Evolutionary conservation across 2,888 invertebrate genomes (phyloP), one percentile per base, ranked within the genome.

Genomic region (Nycteola revayana): DNA sequence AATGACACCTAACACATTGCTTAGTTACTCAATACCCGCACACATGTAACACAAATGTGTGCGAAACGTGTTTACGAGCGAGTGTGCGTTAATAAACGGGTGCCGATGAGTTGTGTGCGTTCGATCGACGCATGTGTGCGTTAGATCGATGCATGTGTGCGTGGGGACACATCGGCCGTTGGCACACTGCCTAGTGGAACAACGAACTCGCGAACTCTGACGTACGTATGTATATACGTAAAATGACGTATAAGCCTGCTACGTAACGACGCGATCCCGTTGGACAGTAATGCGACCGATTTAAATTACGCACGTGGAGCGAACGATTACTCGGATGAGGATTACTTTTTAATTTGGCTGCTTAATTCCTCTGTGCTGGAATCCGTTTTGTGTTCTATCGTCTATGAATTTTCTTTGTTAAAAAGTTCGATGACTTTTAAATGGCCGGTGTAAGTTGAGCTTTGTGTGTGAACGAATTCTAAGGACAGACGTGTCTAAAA

Each of bases 171-270:
- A 54, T 59, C 69, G 81, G 81, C 64, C 82, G 67, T 87, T 88
- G 88, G 88, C 88, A 86, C 66, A 88, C 70, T 88, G 88, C 88
- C 88, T 78, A 88, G 68, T 88, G 49, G 87, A 76, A 78, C 88
- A 79, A 86, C 75, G 87, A 86, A 81, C 88, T 82, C 72, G 53
- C 67, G 72, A 73, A 69, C 75, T 66, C 66, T 78, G 77, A 76
- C 78, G 75, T 69, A 59, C 61, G 57, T 60, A 65, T 62, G 63
- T 70, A 57, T 57, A 55, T 66, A 75, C 62, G 63, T 73, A 61
- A 51, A 41, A 60, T 78, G 79, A 77, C 80, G 80, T 74, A 58
- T 66, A 49, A 52, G 42, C 40, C 34, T 29, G 37, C 63, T 64
- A 65, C 63, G 62, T 71, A 70, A 68, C 55, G 43, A 37, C 33